Percentiles rank a stretch among this genome's conserved stretches.
Evolutionary conservation across 2,113 vertebrate genomes (phyloP).

Genomic region (Lontra canadensis): DNA sequence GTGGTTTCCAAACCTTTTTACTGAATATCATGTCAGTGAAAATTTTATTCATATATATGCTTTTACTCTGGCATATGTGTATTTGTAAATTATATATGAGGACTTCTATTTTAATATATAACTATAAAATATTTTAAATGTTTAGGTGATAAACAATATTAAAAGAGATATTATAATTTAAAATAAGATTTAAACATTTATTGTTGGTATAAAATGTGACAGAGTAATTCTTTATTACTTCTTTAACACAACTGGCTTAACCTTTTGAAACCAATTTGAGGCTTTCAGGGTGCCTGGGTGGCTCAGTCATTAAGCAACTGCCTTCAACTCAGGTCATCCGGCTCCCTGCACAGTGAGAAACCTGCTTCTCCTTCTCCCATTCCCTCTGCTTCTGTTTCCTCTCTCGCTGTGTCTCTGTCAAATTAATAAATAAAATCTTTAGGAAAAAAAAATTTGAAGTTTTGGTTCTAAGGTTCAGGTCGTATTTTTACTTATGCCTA

Average conservation of each 20-base stretch:
- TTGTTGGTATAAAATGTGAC: neutral
- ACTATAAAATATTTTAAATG: neutral
- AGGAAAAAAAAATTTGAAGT: neutral
- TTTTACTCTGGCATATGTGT: neutral
- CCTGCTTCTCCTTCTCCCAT: too few species aligned
- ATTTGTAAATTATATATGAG: constrained; percentile 27
- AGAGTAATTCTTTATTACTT: neutral
- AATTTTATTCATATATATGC: neutral
- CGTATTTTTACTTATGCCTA: neutral
- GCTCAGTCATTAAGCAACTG: too few species aligned
- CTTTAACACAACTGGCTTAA: neutral
- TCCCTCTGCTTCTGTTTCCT: too few species aligned
- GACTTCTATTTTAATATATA: neutral
- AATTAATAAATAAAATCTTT: too few species aligned
- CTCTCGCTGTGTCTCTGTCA: too few species aligned
- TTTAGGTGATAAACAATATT: neutral
- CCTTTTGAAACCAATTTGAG: neutral
- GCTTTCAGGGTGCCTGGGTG: neutral
- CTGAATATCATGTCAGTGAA: neutral
- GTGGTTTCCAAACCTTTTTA: neutral
- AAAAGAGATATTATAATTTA: neutral
- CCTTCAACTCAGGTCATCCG: too few species aligned
- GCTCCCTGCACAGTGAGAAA: too few species aligned
- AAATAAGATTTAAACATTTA: constrained; percentile 18
- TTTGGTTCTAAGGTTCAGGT: neutral